Conservation (phyloP, 2,797 vertebrate species). For the Diplodus puntazzo region DNA sequence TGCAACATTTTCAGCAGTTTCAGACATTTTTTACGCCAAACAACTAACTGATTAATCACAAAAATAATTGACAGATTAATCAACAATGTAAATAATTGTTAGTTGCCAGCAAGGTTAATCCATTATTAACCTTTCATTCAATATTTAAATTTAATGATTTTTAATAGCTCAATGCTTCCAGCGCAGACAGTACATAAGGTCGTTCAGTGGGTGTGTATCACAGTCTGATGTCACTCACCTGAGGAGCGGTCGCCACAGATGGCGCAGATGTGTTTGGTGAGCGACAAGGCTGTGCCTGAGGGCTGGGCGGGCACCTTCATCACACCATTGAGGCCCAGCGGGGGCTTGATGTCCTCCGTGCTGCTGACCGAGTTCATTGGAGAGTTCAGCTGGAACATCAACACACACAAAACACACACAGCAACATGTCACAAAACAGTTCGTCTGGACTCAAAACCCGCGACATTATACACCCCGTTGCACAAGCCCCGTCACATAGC, state of each 20-base stretch:
- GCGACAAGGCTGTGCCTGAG: conserved; percentile 90
- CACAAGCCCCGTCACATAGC: conserved; percentile 20
- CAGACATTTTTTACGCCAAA: too few species aligned
- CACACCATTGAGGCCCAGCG: conserved; percentile 96
- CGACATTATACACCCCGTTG: conserved; percentile 15
- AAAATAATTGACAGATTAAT: too few species aligned
- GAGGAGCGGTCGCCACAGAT: conserved; percentile 99
- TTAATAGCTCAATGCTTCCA: not conserved
- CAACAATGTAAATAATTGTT: not conserved
- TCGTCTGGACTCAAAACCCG: conserved; percentile 28
- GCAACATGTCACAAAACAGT: conserved; percentile 70
- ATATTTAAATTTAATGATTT: not conserved
- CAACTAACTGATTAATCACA: too few species aligned
- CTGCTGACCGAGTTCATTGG: conserved; percentile 98
- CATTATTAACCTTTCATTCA: not conserved
- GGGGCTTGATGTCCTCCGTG: conserved; percentile 98
- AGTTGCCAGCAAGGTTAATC: too few species aligned
- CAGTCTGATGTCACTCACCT: conserved; percentile 83
- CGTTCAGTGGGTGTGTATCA: not conserved
- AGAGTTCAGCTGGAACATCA: conserved; percentile 93
- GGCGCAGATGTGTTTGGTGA: conserved; percentile 99
- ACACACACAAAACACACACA: conserved; percentile 79
- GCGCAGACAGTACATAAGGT: not conserved
- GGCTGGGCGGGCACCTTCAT: conserved; percentile 97
- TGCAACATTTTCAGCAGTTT: too few species aligned